phyloP scores from a whole-genome alignment of 2,797 vertebrate genomes.

The Neostethus bicornis region DNA sequence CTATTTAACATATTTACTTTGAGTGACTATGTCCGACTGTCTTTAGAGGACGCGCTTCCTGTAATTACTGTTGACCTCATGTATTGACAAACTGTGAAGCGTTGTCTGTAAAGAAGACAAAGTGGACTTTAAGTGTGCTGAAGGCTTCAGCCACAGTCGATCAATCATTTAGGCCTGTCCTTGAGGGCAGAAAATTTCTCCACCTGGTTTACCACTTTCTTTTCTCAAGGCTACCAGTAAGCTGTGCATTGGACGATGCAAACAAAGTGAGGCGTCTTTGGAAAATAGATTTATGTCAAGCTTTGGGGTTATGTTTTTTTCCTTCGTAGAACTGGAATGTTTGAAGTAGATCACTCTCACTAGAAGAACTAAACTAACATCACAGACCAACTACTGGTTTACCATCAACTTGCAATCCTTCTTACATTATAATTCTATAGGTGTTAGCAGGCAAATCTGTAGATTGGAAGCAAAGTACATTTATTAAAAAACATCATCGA shows the following conservation, averaged over 20 bases:
- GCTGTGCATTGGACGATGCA: constrained; percentile 36
- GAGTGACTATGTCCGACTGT: constrained; percentile 28
- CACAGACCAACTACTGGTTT: constrained; percentile 33
- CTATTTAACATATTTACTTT: constrained; percentile 32
- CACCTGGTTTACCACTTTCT: constrained; percentile 28
- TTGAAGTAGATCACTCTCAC: constrained; percentile 10
- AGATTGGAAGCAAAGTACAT: constrained; percentile 68
- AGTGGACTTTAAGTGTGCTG: constrained; percentile 56
- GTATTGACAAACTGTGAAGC: constrained; percentile 44
- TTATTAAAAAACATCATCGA: constrained; percentile 4
- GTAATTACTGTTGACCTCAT: constrained; percentile 52
- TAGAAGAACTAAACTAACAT: constrained; percentile 61
- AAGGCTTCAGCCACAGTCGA: constrained; percentile 60
- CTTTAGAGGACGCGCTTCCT: constrained; percentile 37
- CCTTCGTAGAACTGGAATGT: constrained; percentile 29
- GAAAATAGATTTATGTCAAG: constrained; percentile 18
- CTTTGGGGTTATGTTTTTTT: constrained; percentile 8
- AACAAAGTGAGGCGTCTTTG: constrained; percentile 15
- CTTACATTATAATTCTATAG: constrained; percentile 67
- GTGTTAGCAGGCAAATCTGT: constrained; percentile 69
- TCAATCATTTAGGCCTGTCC: constrained; percentile 65
- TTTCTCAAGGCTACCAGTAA: constrained; percentile 53
- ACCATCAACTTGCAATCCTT: constrained; percentile 70
- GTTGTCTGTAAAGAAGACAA: constrained; percentile 58
- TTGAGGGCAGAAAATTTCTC: constrained; percentile 49